phyloP scores from a whole-genome alignment of 2,888 invertebrate species.

The Uloborus plumipes region DNA sequence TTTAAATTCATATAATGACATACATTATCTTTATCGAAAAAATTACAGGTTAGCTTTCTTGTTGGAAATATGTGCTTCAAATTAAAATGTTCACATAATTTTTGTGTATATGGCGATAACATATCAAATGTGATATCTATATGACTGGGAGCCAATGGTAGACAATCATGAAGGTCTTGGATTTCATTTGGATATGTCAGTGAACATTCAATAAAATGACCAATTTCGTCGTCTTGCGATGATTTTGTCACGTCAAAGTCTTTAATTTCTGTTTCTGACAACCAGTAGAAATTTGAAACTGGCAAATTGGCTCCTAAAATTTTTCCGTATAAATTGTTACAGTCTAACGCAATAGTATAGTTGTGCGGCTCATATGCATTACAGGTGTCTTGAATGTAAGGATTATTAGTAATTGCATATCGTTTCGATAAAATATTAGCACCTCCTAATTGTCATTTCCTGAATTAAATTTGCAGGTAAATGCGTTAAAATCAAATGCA shows the following conservation, averaged over 20 bases:
- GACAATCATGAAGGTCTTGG: background rate
- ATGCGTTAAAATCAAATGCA: background rate
- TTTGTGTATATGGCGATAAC: background rate
- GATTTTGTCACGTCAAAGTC: background rate
- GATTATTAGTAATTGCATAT: background rate
- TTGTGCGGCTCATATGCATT: background rate
- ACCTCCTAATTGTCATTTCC: background rate
- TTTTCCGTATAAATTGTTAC: background rate
- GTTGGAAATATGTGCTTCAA: background rate
- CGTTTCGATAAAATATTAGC: background rate
- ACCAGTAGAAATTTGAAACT: background rate
- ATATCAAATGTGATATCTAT: background rate
- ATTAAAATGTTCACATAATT: background rate
- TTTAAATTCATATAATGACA: background rate
- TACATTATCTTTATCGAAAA: background rate
- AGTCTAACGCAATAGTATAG: background rate
- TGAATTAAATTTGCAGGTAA: background rate
- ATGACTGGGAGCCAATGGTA: background rate
- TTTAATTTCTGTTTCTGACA: background rate
- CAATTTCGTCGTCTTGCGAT: too few relatives aligned
- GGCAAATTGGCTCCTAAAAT: background rate
- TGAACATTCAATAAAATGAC: background rate
- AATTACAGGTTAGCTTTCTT: background rate
- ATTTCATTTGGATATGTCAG: background rate
- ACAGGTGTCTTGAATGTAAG: background rate